Conservation (phyloP, 2,888 invertebrate genomes). For the Dicroscelio sp. region DNA sequence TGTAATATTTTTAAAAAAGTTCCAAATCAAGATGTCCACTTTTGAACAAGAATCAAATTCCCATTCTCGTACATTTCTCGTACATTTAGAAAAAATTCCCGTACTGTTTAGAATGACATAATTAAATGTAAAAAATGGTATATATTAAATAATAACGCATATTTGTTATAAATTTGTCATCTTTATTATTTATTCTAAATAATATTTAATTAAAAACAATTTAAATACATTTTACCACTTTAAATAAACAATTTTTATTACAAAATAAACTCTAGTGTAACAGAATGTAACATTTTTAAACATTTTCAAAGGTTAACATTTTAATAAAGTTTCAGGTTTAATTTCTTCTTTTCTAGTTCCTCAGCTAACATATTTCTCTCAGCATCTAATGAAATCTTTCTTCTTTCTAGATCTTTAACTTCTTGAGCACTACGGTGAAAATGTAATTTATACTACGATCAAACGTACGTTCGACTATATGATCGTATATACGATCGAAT, state of each 20-base stretch:
- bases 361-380: conserved; percentile 14
- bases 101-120: background rate
- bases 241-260: no score
- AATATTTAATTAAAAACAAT: no score
- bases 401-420: conserved; percentile 8
- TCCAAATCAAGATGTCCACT: background rate
- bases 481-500: no score
- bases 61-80: conserved; percentile 4
- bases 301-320: background rate
- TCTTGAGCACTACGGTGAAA: no score
- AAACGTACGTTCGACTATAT: no score
- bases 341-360: conserved; percentile 6
- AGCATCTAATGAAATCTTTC: background rate
- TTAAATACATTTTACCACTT: no score
- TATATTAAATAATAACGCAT: background rate
- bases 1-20: no score
- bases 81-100: background rate
- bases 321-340: background rate
- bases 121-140: background rate
- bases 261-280: background rate
- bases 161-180: background rate
- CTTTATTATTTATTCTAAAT: background rate
- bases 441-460: no score
- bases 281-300: no score
- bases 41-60: background rate